Conservation (phyloP, 2,113 vertebrate species). For the Harpagus bidentatus region DNA sequence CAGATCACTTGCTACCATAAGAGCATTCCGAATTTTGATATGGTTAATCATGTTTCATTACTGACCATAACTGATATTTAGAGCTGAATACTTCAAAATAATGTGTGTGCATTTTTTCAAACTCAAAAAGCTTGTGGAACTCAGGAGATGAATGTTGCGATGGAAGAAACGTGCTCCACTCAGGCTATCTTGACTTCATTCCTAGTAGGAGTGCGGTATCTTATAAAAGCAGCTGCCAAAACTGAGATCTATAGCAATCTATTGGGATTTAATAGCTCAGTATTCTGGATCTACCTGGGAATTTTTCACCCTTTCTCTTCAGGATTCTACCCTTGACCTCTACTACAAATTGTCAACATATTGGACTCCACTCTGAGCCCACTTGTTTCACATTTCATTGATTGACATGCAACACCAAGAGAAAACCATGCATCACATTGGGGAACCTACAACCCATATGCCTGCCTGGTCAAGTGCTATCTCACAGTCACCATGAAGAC, state of each 20-base stretch:
- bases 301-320: neutral
- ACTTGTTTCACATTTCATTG: neutral
- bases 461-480: neutral
- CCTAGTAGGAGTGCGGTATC: neutral
- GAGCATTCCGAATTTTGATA: neutral
- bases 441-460: neutral
- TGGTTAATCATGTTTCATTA: neutral
- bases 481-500: neutral
- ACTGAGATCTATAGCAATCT: neutral
- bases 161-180: neutral
- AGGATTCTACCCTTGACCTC: neutral
- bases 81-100: neutral
- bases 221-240: neutral
- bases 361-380: neutral
- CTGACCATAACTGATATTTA: neutral
- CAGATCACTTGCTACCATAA: neutral
- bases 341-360: neutral
- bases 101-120: neutral
- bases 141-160: neutral
- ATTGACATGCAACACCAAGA: neutral
- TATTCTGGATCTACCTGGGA: neutral
- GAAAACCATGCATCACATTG: neutral
- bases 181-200: neutral
- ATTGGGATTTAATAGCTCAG: neutral
- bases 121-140: neutral